A percentile compares a stretch with the other conserved stretches of the same genome.
Conservation (phyloP, 2,797 vertebrate genomes). For the Acanthurus lineatus region DNA sequence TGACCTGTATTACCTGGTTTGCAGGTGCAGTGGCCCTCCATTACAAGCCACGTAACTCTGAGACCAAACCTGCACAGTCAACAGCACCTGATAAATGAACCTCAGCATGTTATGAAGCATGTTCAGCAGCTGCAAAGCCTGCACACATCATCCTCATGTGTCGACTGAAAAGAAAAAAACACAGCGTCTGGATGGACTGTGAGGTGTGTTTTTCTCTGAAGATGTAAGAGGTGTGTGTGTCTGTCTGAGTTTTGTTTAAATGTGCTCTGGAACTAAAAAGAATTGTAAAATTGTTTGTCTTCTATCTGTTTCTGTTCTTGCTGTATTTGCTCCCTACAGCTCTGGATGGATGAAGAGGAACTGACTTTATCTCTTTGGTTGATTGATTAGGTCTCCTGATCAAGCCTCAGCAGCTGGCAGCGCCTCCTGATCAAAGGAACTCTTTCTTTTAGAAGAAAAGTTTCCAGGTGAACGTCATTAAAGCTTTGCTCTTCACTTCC, state of each 20-base stretch:
- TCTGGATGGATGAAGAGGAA: constrained; percentile 5
- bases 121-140: constrained; percentile 33
- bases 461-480: background rate
- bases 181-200: background rate
- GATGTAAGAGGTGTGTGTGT: background rate
- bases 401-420: background rate
- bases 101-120: background rate
- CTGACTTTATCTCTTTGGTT: background rate
- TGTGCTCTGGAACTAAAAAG: background rate
- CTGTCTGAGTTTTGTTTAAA: background rate
- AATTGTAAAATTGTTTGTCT: background rate
- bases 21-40: constrained; percentile 58
- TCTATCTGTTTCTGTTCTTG: background rate
- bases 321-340: background rate
- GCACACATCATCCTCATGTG: background rate
- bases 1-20: constrained; percentile 43
- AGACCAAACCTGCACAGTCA: constrained; percentile 48
- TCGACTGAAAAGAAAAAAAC: background rate
- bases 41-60: background rate
- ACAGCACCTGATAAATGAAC: constrained; percentile 46
- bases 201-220: background rate
- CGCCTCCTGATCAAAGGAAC: constrained; percentile 21
- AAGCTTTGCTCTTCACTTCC: background rate
- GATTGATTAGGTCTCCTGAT: constrained; percentile 29
- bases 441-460: background rate